Evolutionary conservation across 2,888 invertebrate genomes (phyloP).

Genomic region (Caradrina kadenii): DNA sequence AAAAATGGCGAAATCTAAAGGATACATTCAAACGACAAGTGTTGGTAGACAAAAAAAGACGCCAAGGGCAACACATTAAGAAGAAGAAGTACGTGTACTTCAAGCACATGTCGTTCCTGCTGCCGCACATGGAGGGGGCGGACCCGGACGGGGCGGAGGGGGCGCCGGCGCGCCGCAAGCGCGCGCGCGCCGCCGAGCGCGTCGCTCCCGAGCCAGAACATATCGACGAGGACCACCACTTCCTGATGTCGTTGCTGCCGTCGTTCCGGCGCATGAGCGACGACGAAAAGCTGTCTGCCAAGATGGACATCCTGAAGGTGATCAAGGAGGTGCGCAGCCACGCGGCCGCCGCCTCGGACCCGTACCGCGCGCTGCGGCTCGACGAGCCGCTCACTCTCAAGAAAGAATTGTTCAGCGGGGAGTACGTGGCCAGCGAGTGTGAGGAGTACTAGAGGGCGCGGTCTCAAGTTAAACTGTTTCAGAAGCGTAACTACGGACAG

Average conservation of each 20-base stretch:
- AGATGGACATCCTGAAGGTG: constrained; percentile 74
- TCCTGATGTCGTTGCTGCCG: constrained; percentile 73
- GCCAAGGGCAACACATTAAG: constrained; percentile 61
- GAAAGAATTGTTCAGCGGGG: constrained; percentile 10
- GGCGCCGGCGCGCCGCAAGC: constrained; percentile 13
- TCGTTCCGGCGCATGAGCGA: constrained; percentile 72
- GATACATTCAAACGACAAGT: constrained; percentile 73
- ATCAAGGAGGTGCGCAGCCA: constrained; percentile 60
- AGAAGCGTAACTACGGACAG: too few species aligned
- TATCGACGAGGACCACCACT: constrained; percentile 73
- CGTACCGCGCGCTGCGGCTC: constrained; percentile 17
- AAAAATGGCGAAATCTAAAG: constrained; percentile 75
- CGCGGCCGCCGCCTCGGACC: constrained; percentile 13
- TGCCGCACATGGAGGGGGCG: constrained; percentile 62
- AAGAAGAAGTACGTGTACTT: constrained; percentile 73
- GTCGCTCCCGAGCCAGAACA: constrained; percentile 14
- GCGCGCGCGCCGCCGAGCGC: constrained; percentile 49
- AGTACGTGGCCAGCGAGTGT: background rate
- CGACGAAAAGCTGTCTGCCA: constrained; percentile 72
- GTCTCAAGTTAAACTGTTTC: background rate
- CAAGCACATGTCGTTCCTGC: constrained; percentile 73
- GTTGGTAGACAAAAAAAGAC: constrained; percentile 62
- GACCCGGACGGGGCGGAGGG: constrained; percentile 21
- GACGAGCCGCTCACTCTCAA: constrained; percentile 22
- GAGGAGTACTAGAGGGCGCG: too few species aligned